Base-by-base conservation (phyloP, 1,140 invertebrate genomes). In the Melipona quadrifasciata region DNA sequence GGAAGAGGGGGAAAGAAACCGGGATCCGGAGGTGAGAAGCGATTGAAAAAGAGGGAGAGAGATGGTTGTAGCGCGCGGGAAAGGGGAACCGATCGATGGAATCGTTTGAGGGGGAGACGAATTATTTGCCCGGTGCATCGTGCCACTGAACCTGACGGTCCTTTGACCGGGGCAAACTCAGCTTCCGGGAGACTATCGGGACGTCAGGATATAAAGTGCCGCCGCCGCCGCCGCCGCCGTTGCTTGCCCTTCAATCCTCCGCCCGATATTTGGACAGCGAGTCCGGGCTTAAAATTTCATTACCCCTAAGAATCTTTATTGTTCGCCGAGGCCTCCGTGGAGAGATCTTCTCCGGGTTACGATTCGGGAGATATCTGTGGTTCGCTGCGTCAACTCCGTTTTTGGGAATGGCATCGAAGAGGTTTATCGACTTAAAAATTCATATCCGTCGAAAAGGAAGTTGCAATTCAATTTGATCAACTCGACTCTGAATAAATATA, bases 41-140 rank as follows among this genome's bases (percentile, higher is more conserved):
- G 76, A 84, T 84, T 84, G 82, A 84, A 78, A 84, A 79, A 84
- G 84, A 82, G 31, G 65, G 83, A 82, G 65, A 55, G 39, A 71
- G 39, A 68, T 53, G n/a, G 53, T 19, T 24, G 55, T 0, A 53
- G 39, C 1, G 6, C 67, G 17, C 1, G 57, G 14, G 10, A 21
- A 16, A 47, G 19, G 31, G 53, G 24, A 16, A 31, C 27, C 71
- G 79, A 85, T 85, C 80, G 80, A 85, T 85, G 72, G 55, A 34
- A 85, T 75, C 79, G 82, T 84, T 84, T 72, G 82, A 84, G 67
- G 58, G 75, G 39, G 67, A 51, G 82, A 57, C 75, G 82, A 84
- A 84, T 79, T 84, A 84, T 84, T 84, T 84, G 82, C 76, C 47
- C 47, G 57, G 47, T 84, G 76, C 82, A 84, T 83, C 65, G 39